Base-by-base conservation (phyloP, 2,113 vertebrate genomes). In the Carollia perspicillata region DNA sequence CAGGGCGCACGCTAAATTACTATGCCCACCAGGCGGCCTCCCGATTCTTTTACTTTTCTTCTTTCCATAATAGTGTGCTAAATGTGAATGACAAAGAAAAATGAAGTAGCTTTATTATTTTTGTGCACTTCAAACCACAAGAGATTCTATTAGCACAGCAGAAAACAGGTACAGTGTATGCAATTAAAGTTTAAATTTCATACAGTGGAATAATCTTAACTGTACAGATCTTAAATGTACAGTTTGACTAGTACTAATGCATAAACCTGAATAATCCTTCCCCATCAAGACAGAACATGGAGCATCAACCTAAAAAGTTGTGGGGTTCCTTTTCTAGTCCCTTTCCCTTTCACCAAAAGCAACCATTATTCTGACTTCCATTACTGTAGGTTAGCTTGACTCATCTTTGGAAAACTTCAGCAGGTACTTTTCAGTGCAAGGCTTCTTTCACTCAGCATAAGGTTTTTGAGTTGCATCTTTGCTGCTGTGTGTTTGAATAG, bases 61-160 rank as follows among this genome's bases (percentile, higher is more conserved):
- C 97, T 99, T 99, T 14, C 99, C 99, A 0, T 99, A 99, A 97
- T 99, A 99, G 98, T 99, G 99, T 49, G 99, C 99, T 99, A 88
- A 68, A 97, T 93, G 85, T 83, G 91, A 91, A 96, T 94, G 94
- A 98, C 84, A 96, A 84, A 97, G 60, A 95, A 92, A 89, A 95
- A 88, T 28, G 37, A 95, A 80, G n/a, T 74, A n/a, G 18, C 28
- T 83, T 94, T 33, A 83, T 90, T 95, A 92, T 75, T 95, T 94
- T 26, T 95, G 18, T 88, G 49, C 2, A 79, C 35, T 47, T 95
- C 23, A 83, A 94, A 72, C 6, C 40, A 79, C 35, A 83, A 75
- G 96, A 74, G 47, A 95, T 55, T 95, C 71, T 66, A 90, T 2
- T 55, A 81, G 47, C 42, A 80, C 2, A 81, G 33, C 28, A 72